Percentiles rank a stretch among this genome's conserved stretches.
Evolutionary conservation across 2,888 invertebrate genomes (phyloP).

Genomic region (Coenonympha arcania): DNA sequence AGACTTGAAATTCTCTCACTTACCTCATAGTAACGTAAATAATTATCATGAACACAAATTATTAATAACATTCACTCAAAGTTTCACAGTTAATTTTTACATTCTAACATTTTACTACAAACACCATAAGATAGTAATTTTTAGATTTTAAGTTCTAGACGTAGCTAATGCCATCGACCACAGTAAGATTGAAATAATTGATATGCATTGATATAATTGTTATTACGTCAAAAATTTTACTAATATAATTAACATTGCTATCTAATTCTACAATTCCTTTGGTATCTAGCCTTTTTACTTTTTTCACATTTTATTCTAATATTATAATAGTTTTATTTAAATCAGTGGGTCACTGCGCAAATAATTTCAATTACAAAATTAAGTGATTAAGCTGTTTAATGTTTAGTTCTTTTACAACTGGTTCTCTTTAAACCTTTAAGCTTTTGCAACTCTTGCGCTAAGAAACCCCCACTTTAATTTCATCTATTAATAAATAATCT

Average conservation of each 20-base stretch:
- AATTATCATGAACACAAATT: no score
- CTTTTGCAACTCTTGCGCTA: not conserved
- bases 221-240: not conserved
- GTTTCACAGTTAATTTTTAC: no score
- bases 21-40: no score
- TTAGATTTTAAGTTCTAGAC: no score
- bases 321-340: not conserved
- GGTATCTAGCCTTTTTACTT: constrained; percentile 20
- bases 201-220: not conserved
- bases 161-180: no score
- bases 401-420: no score
- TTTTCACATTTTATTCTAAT: not conserved
- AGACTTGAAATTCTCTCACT: no score
- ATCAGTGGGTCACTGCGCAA: not conserved
- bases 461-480: not conserved
- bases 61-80: no score
- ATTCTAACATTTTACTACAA: no score
- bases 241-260: not conserved
- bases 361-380: not conserved
- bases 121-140: no score
- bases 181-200: not conserved
- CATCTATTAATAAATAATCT: not conserved
- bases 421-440: not conserved
- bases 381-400: no score
- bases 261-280: constrained; percentile 20